Conservation (phyloP, 2,113 vertebrate genomes). For the Peromyscus californicus region DNA sequence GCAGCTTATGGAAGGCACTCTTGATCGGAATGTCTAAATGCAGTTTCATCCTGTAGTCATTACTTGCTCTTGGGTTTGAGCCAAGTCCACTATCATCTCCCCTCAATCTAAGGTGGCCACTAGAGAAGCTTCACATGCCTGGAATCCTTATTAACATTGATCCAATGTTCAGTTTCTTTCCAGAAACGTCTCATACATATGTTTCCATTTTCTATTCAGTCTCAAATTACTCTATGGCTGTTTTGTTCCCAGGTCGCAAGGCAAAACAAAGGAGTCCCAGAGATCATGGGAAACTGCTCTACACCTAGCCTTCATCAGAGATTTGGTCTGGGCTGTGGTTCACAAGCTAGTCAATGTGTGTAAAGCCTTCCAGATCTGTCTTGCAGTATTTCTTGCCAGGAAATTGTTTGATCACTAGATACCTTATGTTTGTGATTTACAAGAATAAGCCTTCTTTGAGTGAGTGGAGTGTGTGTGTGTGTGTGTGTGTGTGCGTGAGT, state of each 20-base stretch:
- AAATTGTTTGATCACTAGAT: conserved; percentile 29
- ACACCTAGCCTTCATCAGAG: neutral
- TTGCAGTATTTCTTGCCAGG: conserved; percentile 23
- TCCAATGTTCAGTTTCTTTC: conserved; percentile 37
- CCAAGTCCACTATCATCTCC: neutral
- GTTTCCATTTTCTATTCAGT: conserved; percentile 65
- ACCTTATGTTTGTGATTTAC: conserved; percentile 60
- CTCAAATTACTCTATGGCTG: neutral
- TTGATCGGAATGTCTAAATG: accelerated
- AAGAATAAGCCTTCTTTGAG: conserved; percentile 20
- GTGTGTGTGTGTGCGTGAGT: too few species aligned
- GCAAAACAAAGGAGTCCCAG: conserved; percentile 9
- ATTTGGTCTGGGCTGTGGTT: neutral
- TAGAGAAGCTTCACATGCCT: neutral
- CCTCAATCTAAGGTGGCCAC: neutral
- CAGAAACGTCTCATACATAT: neutral
- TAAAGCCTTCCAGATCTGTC: conserved; percentile 46
- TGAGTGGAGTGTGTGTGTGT: neutral
- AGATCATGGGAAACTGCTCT: neutral
- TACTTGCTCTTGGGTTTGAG: neutral
- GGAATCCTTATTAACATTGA: conserved; percentile 15
- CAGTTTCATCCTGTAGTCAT: neutral
- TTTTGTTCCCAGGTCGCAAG: conserved; percentile 38
- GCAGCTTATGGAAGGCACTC: neutral
- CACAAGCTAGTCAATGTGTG: neutral